Percentiles rank a stretch among this genome's conserved stretches.
Evolutionary conservation across 2,797 vertebrate species (phyloP).

Genomic region (Urosaurus nigricauda): DNA sequence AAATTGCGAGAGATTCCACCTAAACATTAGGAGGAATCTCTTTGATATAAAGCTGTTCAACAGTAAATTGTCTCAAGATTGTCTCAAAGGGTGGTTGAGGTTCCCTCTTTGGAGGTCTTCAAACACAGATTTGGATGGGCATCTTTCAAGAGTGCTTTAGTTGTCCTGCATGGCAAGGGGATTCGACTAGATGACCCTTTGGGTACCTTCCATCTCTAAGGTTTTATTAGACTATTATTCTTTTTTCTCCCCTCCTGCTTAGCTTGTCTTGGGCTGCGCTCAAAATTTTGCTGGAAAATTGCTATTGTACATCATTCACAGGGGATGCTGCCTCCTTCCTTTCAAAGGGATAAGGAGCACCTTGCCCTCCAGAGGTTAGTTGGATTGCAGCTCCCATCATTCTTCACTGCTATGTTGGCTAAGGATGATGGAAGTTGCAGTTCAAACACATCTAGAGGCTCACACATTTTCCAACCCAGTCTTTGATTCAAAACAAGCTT

Average conservation of each 20-base stretch:
- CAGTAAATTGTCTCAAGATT: too few relatives aligned
- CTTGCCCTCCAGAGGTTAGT: neutral
- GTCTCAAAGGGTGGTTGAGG: too few relatives aligned
- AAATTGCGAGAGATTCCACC: too few relatives aligned
- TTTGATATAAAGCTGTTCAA: too few relatives aligned
- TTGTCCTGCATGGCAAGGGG: too few relatives aligned
- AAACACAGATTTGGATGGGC: too few relatives aligned
- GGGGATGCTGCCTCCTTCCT: constrained; percentile 40
- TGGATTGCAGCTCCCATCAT: neutral
- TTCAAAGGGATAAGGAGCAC: neutral
- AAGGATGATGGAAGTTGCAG: neutral
- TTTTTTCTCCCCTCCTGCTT: constrained; percentile 34
- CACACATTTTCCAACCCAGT: neutral
- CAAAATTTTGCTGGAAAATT: constrained; percentile 28
- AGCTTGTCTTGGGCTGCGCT: neutral
- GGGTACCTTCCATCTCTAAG: too few relatives aligned
- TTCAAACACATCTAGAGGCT: neutral
- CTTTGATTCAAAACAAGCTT: constrained; percentile 41
- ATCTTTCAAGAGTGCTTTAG: too few relatives aligned
- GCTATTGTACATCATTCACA: constrained; percentile 41
- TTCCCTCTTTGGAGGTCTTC: too few relatives aligned
- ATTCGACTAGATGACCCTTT: too few relatives aligned
- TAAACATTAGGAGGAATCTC: too few relatives aligned
- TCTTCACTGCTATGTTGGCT: neutral
- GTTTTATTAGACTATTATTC: neutral